These are phyloP conservation scores for Melinaea marsaeus DNA, from an alignment of 2,888 invertebrate genomes.

Conservation along the genomic window DNA sequence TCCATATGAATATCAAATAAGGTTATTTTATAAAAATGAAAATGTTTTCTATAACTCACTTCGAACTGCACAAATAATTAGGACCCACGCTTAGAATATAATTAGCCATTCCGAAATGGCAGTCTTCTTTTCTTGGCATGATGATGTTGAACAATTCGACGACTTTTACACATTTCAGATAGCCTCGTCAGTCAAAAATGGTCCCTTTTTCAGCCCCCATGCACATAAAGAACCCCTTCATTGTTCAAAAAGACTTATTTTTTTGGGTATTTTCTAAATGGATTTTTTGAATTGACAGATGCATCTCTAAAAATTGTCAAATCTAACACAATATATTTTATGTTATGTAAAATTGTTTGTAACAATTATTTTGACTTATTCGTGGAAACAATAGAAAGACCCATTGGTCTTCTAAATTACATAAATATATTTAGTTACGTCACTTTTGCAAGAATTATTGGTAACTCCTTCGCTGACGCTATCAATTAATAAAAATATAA, in stretches of 20 bases:
- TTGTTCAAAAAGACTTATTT: conserved; percentile 67
- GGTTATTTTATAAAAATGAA: too few species aligned
- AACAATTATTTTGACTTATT: too few species aligned
- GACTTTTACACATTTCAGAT: conserved; percentile 65
- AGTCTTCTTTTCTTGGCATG: conserved; percentile 59
- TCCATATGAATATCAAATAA: too few species aligned
- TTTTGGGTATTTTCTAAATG: conserved; percentile 36
- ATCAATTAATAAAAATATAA: too few species aligned
- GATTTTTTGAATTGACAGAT: neutral
- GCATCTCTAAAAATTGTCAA: neutral
- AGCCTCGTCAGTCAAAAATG: conserved; percentile 65
- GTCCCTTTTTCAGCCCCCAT: conserved; percentile 62
- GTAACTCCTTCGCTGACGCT: too few species aligned
- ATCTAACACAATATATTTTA: neutral
- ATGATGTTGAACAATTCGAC: conserved; percentile 71
- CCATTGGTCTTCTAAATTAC: too few species aligned
- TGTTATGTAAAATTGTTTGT: too few species aligned
- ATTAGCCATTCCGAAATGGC: conserved; percentile 45
- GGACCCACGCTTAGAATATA: conserved; percentile 33
- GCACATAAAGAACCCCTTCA: conserved; percentile 67
- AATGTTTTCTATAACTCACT: neutral
- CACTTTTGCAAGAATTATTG: too few species aligned
- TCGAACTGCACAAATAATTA: conserved; percentile 13
- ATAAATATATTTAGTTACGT: too few species aligned
- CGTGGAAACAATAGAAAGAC: too few species aligned